Percentiles rank a stretch among this genome's conserved stretches.
Conservation (phyloP, 1,140 invertebrate genomes). For the Sarcophaga peregrina region DNA sequence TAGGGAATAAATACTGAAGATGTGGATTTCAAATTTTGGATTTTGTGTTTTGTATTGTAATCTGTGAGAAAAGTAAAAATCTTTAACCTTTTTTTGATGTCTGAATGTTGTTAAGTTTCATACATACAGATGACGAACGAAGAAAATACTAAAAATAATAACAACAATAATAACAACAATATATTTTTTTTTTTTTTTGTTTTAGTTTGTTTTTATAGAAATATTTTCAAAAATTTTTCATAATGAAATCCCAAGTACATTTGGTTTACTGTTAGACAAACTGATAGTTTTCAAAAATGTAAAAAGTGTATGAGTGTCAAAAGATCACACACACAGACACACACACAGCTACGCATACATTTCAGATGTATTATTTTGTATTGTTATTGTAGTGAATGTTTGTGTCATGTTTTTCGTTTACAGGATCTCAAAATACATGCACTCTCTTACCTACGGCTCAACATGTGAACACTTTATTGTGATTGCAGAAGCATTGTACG, state of each 20-base stretch:
- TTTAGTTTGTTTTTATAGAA: background rate
- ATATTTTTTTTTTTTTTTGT: background rate
- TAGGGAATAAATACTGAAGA: conserved; percentile 1
- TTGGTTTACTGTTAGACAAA: conserved; percentile 19
- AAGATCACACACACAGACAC: too few relatives aligned
- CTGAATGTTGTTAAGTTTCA: background rate
- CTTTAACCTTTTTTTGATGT: conserved; percentile 23
- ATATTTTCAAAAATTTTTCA: background rate
- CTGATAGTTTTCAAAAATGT: background rate
- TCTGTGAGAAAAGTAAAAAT: background rate
- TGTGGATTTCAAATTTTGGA: background rate
- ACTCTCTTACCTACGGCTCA: background rate
- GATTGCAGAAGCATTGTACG: background rate
- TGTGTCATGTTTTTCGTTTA: conserved; percentile 30
- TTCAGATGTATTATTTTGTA: too few relatives aligned
- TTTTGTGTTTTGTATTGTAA: conserved; percentile 16
- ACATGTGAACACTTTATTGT: background rate
- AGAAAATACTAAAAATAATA: background rate
- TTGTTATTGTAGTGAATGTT: conserved; percentile 10
- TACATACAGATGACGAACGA: background rate
- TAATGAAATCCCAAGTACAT: conserved; percentile 10
- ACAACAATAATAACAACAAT: too few relatives aligned
- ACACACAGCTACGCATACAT: too few relatives aligned
- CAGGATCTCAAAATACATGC: conserved; percentile 9
- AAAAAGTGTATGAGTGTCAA: too few relatives aligned